Percentiles rank a stretch among this genome's conserved stretches.
Evolutionary conservation across 2,888 invertebrate species (phyloP).

Genomic region (Bhutanitis thaidina): DNA sequence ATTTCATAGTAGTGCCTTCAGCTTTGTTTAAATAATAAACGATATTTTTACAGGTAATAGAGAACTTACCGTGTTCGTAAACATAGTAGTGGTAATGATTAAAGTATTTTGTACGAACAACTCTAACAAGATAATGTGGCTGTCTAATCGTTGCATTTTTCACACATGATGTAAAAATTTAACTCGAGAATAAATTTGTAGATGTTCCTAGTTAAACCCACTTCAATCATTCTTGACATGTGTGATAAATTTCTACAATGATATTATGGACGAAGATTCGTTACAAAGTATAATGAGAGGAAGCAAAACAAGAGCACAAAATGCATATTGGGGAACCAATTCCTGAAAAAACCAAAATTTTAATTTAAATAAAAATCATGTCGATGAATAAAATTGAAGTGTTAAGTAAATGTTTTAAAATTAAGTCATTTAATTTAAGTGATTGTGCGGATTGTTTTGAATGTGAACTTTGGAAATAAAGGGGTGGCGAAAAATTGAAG

Average conservation of each 20-base stretch:
- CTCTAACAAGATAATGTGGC: constrained; percentile 59
- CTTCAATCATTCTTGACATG: constrained; percentile 57
- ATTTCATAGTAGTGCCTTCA: constrained; percentile 77
- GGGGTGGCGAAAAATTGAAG: constrained; percentile 58
- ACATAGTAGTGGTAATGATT: constrained; percentile 63
- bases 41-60: constrained; percentile 76
- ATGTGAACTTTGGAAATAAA: constrained; percentile 56
- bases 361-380: constrained; percentile 58
- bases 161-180: constrained; percentile 58
- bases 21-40: constrained; percentile 59
- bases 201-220: constrained; percentile 68
- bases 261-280: constrained; percentile 42
- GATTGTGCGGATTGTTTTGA: constrained; percentile 64
- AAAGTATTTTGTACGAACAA: constrained; percentile 68
- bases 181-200: constrained; percentile 51
- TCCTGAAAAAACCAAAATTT: constrained; percentile 65
- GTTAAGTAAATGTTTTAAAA: constrained; percentile 73
- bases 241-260: constrained; percentile 50
- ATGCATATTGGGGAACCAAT: constrained; percentile 62
- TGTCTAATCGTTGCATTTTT: constrained; percentile 74
- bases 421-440: constrained; percentile 71
- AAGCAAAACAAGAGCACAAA: constrained; percentile 54
- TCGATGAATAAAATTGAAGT: constrained; percentile 64
- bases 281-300: constrained; percentile 39
- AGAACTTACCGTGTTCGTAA: constrained; percentile 71